Conservation (phyloP, 2,797 vertebrate genomes). For the Sciurus carolinensis region DNA sequence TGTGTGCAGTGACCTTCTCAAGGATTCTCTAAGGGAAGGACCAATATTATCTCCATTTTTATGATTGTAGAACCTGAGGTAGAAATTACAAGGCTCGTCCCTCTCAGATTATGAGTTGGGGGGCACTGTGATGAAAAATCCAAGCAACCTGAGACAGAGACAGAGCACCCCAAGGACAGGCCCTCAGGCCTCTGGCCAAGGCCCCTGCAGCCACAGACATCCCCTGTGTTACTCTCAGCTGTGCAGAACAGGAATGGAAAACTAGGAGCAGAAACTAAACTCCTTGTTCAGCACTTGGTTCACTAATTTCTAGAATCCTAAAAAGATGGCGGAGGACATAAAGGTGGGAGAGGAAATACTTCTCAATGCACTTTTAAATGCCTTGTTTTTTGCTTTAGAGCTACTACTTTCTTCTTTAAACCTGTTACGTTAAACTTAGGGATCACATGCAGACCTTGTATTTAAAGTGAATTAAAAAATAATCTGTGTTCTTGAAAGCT, state of each 20-base stretch:
- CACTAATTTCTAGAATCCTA: too few relatives aligned
- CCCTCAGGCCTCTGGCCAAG: too few relatives aligned
- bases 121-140: background rate
- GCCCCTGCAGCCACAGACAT: too few relatives aligned
- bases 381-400: background rate
- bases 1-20: background rate
- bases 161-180: too few relatives aligned
- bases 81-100: background rate
- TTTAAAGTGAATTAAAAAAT: background rate
- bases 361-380: background rate
- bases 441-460: background rate
- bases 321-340: background rate
- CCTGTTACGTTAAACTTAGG: background rate
- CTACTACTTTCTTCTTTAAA: slow-evolving; percentile 3
- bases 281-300: too few relatives aligned
- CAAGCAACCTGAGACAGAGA: background rate
- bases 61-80: background rate
- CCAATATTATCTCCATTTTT: background rate
- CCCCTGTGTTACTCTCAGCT: background rate
- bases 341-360: background rate
- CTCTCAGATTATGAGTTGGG: background rate
- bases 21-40: background rate
- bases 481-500: background rate
- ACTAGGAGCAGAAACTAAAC: background rate
- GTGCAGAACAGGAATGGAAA: background rate